Percentiles rank a stretch among this genome's conserved stretches.
Evolutionary conservation across 2,113 vertebrate species (phyloP).

Genomic region (Channa maculata): DNA sequence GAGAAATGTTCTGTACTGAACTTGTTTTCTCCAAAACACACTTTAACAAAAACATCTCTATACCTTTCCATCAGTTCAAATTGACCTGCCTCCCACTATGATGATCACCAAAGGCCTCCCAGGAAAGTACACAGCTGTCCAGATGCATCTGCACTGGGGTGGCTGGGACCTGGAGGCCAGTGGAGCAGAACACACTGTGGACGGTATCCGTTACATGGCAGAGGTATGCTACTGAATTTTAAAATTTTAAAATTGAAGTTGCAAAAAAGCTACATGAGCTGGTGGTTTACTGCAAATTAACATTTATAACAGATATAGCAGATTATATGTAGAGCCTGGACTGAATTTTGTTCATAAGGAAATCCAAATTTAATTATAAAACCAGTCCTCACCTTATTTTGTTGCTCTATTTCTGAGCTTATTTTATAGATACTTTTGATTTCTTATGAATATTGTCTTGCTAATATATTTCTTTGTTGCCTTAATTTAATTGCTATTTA

Average conservation of each 20-base stretch:
- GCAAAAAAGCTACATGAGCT: too few species aligned
- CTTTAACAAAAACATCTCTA: neutral
- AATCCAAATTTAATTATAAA: neutral
- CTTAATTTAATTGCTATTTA: neutral
- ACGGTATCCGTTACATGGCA: constrained; percentile 87
- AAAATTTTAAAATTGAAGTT: too few species aligned
- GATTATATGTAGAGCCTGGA: too few species aligned
- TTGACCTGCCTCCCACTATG: constrained; percentile 87
- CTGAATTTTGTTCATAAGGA: neutral
- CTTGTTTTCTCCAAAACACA: too few species aligned
- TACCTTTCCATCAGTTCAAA: constrained; percentile 84
- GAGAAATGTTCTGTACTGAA: neutral
- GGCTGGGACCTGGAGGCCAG: constrained; percentile 86
- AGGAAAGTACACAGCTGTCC: constrained; percentile 81
- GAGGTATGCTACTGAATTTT: constrained; percentile 82
- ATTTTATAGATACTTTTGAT: neutral
- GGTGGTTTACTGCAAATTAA: too few species aligned
- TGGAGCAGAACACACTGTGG: constrained; percentile 91
- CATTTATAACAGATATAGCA: too few species aligned
- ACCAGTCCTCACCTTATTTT: too few species aligned
- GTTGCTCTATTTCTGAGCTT: neutral
- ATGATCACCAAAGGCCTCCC: constrained; percentile 81
- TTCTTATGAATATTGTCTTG: neutral
- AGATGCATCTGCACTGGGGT: constrained; percentile 97
- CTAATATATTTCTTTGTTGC: neutral